Conservation (phyloP, 2,888 invertebrate species). For the Aromia moschata region DNA sequence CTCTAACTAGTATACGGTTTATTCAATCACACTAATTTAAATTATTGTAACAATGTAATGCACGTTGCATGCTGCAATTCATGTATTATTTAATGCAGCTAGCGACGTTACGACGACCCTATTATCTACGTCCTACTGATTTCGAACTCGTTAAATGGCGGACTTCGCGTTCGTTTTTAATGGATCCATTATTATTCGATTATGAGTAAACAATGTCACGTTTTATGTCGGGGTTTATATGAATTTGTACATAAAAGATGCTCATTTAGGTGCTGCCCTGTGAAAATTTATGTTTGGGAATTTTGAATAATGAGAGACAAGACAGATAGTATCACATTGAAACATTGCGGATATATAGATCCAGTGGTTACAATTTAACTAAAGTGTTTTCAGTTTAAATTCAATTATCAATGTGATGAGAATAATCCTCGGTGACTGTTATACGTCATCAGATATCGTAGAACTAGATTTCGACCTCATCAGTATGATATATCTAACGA, state of each 20-base stretch:
- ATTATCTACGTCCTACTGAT: constrained; percentile 43
- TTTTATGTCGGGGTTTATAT: constrained; percentile 20
- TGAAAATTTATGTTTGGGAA: no score
- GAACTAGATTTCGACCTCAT: no score
- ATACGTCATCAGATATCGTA: no score
- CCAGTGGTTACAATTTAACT: no score
- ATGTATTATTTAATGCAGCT: constrained; percentile 46
- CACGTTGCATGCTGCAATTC: constrained; percentile 45
- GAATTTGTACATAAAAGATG: constrained; percentile 8
- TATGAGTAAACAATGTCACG: constrained; percentile 26
- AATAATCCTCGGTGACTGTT: no score
- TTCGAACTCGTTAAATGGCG: constrained; percentile 30
- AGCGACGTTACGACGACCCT: constrained; percentile 40
- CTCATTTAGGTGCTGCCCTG: no score
- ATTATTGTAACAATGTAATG: constrained; percentile 47
- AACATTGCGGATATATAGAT: no score
- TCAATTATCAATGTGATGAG: no score
- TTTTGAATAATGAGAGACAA: no score
- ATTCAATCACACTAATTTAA: constrained; percentile 47
- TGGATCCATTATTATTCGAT: constrained; percentile 24
- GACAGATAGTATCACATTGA: no score
- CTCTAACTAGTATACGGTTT: constrained; percentile 26
- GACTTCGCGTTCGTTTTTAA: constrained; percentile 23
- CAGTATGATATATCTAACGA: no score
- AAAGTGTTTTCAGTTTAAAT: no score